phyloP scores from a whole-genome alignment of 2,113 vertebrate genomes.

The Nothocercus nigrocapillus region DNA sequence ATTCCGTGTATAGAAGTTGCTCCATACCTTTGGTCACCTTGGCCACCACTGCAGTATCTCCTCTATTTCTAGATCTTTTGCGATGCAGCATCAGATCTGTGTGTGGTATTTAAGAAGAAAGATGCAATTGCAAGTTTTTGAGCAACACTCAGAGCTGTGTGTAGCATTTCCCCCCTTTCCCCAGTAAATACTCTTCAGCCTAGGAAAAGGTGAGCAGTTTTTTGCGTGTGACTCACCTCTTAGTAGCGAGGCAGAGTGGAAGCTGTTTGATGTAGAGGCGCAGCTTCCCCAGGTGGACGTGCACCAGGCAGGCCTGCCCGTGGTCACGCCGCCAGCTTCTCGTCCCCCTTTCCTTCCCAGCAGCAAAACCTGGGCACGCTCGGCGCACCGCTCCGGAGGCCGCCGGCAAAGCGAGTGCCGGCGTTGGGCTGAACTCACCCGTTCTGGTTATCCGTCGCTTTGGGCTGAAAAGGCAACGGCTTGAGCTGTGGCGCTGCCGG shows the following conservation, averaged over 20 bases:
- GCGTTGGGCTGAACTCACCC: background rate
- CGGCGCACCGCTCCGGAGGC: background rate
- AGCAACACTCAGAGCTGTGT: background rate
- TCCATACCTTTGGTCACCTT: background rate
- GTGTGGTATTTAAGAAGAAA: background rate
- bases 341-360: background rate
- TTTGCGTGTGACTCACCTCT: background rate
- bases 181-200: background rate
- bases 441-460: background rate
- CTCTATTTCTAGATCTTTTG: background rate
- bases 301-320: background rate
- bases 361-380: fast-evolving
- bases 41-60: background rate
- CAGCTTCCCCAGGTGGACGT: background rate
- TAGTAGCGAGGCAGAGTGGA: background rate
- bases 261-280: background rate
- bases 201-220: background rate
- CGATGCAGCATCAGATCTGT: background rate
- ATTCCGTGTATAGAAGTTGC: background rate
- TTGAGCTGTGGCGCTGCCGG: background rate
- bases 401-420: background rate
- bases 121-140: background rate
- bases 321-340: background rate
- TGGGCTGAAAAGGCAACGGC: background rate
- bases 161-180: background rate